Evolutionary conservation across 2,113 vertebrate species (phyloP), one percentile per base, ranked within the genome.

Genomic region (Piaya cayana): DNA sequence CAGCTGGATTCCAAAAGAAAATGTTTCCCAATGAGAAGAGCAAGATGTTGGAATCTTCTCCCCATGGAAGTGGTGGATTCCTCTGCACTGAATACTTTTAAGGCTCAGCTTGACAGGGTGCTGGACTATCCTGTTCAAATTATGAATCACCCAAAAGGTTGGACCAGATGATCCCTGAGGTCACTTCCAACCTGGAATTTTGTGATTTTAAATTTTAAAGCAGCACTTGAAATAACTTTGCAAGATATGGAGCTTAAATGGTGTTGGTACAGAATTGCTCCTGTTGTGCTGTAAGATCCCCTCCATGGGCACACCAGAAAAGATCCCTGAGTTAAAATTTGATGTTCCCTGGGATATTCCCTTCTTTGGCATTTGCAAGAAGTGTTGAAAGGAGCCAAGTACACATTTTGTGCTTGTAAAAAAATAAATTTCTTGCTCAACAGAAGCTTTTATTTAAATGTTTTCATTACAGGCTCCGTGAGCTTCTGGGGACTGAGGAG

Each of bases 401-500:
- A 32, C 27, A 7, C 12, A 4, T 62, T 71, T 69, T 53, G 11
- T 2, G 1, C 25, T 83, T 4, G 1, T 53, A 82, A 56, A 18
- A 82, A 77, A 65, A 37, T 17, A 68, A 43, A 6, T 37, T 50
- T 13, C 25, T 59, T 13, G 2, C 56, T 83, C 8, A 5, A 8
- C 9, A 25, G 80, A 59, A 42, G 53, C 17, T 65, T 43, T 92
- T 82, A 13, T 64, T 65, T 50, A 56, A 65, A 39, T 49, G 21
- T 58, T 85, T 65, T 90, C 63, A 10, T 93, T 82, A 34, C 96
- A 99, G 99, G 91, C 98, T 99, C 50, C 97, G 96, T 21, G 93
- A 93, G 23, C 95, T 99, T 83, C 82, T 99, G 96, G 97, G 98
- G 89, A 92, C 67, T 20, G 99, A 99, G 95, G 98, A 99, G 90